phyloP scores from a whole-genome alignment of 2,797 vertebrate species.

The Psittacula derbiana region DNA sequence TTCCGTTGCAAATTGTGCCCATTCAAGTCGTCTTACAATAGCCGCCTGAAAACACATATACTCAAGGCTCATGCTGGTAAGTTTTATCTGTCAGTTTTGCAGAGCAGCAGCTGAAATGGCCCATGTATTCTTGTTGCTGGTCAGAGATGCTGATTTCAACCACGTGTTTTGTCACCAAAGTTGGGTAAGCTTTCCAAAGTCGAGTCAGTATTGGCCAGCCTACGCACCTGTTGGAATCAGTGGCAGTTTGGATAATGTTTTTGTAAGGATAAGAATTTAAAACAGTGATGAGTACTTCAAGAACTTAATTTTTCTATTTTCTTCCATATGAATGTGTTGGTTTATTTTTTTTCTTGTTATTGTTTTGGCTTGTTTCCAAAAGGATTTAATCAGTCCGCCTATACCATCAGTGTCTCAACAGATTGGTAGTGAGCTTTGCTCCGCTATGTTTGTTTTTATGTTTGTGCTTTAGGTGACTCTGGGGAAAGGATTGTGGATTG shows the following conservation, averaged over 20 bases:
- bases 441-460: neutral
- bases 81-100: conserved; percentile 36
- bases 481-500: neutral
- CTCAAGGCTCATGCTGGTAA: conserved; percentile 95
- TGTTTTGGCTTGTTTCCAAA: neutral
- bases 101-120: neutral
- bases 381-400: accelerated
- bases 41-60: conserved; percentile 96
- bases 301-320: neutral
- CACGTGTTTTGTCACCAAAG: neutral
- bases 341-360: neutral
- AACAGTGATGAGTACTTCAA: neutral
- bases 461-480: neutral
- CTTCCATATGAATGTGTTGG: neutral
- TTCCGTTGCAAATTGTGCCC: conserved; percentile 98
- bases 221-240: neutral
- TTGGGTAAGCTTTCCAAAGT: conserved; percentile 25
- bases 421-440: neutral
- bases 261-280: neutral
- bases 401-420: accelerated
- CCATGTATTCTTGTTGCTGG: neutral
- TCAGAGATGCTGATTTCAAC: conserved; percentile 4
- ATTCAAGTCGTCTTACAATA: conserved; percentile 97
- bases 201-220: neutral
- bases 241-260: neutral